Evolutionary conservation across 2,113 vertebrate genomes (phyloP), one percentile per base, ranked within the genome.

Genomic region (Clupea harengus): DNA sequence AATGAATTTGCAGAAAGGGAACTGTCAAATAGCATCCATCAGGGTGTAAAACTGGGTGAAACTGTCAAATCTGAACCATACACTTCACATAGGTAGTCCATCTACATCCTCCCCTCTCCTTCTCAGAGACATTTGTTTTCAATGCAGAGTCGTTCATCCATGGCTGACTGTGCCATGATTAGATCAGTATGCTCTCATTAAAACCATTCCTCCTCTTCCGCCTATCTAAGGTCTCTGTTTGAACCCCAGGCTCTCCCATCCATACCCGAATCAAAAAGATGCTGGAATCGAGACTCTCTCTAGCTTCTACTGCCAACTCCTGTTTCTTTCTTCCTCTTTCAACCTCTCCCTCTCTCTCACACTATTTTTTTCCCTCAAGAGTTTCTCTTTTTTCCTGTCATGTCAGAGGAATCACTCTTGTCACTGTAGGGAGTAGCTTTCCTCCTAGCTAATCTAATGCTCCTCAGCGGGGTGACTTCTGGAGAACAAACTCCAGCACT

Each of bases 371-470:
- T 54, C 84, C 49, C 28, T 82, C 67, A 82, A 64, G 67, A 64
- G 10, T 39, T 39, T 39, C 39, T 39, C 39, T 39, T 39, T 39
- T 39, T 39, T 39, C 39, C 39, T 39, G 39, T 89, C 47, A 92
- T 87, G 85, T 49, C 81, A 72, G 87, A 81, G 85, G 45, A 86
- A 45, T 89, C 78, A 89, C 64, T 86, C 28, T 78, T 88, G 81
- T 88, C 82, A 82, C 83, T 84, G 87, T 87, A 87, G 88, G 84
- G 72, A 8, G 86, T 88, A 52, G n/a, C 4, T 25, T 87, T 91
- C 90, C 85, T 92, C 46, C 82, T 91, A 89, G 80, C 83, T 85
- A 88, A 90, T 89, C 83, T 80, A 85, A 89, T 82, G 84, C 78
- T 46, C 85, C 87, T 86, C 85, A 8, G 81, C 82, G 64, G 84